Evolutionary conservation across 2,797 vertebrate species (phyloP).

Genomic region (Hyperoplus immaculatus): DNA sequence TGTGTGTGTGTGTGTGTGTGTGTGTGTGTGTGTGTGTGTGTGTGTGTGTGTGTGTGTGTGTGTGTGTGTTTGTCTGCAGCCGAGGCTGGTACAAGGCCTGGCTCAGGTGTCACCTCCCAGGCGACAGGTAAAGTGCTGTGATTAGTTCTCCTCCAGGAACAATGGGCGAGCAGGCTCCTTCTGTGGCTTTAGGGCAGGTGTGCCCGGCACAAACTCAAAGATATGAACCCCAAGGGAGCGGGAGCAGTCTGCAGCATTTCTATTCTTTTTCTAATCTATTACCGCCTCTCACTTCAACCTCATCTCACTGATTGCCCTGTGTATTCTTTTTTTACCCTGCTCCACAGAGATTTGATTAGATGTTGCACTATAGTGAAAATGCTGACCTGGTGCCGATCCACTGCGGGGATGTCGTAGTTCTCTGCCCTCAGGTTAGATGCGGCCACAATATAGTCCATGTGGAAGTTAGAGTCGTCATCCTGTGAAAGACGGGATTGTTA

Average conservation of each 20-base stretch:
- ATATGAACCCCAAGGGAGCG: conserved; percentile 45
- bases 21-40: neutral
- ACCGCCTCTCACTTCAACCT: neutral
- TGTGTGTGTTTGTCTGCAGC: conserved; percentile 40
- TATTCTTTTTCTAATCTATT: conserved; percentile 10
- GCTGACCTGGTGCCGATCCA: conserved; percentile 83
- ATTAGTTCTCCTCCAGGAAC: conserved; percentile 81
- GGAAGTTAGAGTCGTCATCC: conserved; percentile 89
- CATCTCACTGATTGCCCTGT: conserved; percentile 19
- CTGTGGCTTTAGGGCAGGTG: conserved; percentile 77
- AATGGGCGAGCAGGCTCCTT: conserved; percentile 70
- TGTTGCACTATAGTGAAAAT: conserved; percentile 5
- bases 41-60: too few species aligned
- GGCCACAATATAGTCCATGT: conserved; percentile 89
- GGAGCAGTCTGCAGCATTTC: conserved; percentile 29
- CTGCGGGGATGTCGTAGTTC: conserved; percentile 89
- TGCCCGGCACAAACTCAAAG: conserved; percentile 56
- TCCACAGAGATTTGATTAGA: neutral
- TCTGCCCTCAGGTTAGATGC: conserved; percentile 91
- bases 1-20: conserved; percentile 1
- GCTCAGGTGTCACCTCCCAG: conserved; percentile 83
- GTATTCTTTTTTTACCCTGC: neutral
- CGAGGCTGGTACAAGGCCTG: conserved; percentile 49
- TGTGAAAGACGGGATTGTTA: conserved; percentile 55
- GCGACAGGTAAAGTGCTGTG: conserved; percentile 83